Percentiles rank a stretch among this genome's conserved stretches.
Evolutionary conservation across 2,797 vertebrate species (phyloP).

Genomic region (Podarcis siculus): DNA sequence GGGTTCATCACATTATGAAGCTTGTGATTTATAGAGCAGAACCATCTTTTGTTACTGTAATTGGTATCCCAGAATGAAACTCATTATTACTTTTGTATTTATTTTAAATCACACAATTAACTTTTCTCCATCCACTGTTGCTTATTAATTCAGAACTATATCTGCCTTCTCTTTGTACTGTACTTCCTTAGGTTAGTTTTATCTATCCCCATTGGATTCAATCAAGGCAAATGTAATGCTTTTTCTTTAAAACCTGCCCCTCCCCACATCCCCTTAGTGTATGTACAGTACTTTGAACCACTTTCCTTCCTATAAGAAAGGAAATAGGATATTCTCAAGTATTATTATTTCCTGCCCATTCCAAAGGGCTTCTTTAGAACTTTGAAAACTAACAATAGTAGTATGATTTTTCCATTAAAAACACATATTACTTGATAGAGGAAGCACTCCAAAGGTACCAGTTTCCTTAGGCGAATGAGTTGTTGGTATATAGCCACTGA

Average conservation of each 20-base stretch:
- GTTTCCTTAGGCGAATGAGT: not conserved
- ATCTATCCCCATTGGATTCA: not conserved
- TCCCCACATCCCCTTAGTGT: not conserved
- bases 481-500: not conserved
- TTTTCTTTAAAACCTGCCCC: not conserved
- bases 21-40: not conserved
- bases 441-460: not conserved
- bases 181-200: not conserved
- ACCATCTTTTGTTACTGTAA: not conserved
- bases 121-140: not conserved
- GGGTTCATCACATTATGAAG: not conserved
- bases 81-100: slow-evolving; percentile 7
- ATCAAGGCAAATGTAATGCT: not conserved
- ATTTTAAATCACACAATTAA: slow-evolving; percentile 16
- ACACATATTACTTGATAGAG: not conserved
- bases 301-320: not conserved
- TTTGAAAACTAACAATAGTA: not conserved
- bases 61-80: not conserved
- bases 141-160: not conserved
- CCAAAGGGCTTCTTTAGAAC: not conserved
- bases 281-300: not conserved
- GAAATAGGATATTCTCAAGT: not conserved
- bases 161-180: not conserved
- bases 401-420: not conserved
- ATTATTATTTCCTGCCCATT: not conserved